These are phyloP conservation scores for Anarsia innoxiella DNA, from an alignment of 2,888 invertebrate species.

Conservation along the genomic window DNA sequence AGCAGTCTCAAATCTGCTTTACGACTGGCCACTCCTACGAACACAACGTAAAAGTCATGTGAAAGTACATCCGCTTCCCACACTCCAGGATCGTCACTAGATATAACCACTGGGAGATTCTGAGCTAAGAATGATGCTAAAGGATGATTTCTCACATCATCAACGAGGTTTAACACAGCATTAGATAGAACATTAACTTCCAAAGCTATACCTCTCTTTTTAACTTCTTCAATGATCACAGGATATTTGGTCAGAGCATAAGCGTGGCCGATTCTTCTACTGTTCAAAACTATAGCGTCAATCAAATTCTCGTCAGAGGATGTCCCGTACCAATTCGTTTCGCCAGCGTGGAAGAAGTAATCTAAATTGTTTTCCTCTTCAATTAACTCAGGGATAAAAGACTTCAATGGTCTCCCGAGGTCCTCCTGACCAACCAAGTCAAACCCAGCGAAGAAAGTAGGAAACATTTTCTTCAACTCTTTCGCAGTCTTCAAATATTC, in stretches of 20 bases:
- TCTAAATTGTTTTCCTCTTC: conserved; percentile 66
- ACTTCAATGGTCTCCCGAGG: conserved; percentile 75
- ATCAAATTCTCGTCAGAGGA: conserved; percentile 82
- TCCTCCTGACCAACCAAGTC: conserved; percentile 91
- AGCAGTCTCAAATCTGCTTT: conserved; percentile 81
- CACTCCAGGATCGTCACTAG: conserved; percentile 85
- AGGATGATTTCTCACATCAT: conserved; percentile 86
- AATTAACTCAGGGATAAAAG: conserved; percentile 74
- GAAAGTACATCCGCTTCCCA: conserved; percentile 84
- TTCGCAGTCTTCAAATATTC: conserved; percentile 61
- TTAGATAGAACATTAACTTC: conserved; percentile 89
- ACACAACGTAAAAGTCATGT: conserved; percentile 84
- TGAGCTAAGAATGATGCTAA: conserved; percentile 77
- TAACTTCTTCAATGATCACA: conserved; percentile 73
- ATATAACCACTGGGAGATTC: conserved; percentile 82
- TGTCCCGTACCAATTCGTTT: conserved; percentile 84
- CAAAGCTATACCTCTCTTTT: conserved; percentile 77
- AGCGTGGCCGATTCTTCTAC: conserved; percentile 86
- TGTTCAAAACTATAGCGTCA: conserved; percentile 82
- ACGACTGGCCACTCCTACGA: conserved; percentile 82
- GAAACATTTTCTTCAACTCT: conserved; percentile 67
- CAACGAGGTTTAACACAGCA: conserved; percentile 80
- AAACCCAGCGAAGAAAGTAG: conserved; percentile 84
- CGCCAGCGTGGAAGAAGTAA: conserved; percentile 87
- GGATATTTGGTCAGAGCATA: conserved; percentile 85